Percentiles rank a stretch among this genome's conserved stretches.
Evolutionary conservation across 2,113 vertebrate species (phyloP).

Genomic region (Pituophis catenifer): DNA sequence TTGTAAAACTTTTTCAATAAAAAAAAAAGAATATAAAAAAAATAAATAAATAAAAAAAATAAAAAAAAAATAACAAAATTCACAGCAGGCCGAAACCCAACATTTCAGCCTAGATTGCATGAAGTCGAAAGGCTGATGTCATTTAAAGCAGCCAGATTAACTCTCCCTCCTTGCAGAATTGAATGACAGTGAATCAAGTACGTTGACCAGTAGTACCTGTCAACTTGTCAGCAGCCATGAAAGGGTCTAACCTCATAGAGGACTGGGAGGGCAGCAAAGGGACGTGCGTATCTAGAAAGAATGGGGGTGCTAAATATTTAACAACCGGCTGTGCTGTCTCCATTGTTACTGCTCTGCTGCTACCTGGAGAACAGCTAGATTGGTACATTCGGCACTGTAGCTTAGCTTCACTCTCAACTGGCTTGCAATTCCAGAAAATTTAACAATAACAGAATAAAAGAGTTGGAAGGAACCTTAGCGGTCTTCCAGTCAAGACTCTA

Average conservation of each 20-base stretch:
- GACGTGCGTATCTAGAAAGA: neutral
- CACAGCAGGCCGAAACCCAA: neutral
- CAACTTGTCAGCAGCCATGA: constrained; percentile 14
- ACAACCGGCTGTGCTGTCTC: neutral
- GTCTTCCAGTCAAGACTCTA: neutral
- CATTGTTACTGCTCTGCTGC: neutral
- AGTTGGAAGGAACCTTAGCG: neutral
- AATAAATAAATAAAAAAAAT: no score
- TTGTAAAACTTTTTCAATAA: no score
- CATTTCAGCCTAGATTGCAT: neutral
- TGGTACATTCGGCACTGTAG: neutral
- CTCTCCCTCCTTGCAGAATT: neutral
- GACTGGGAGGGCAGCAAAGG: neutral
- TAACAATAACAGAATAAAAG: neutral
- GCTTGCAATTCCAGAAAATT: neutral
- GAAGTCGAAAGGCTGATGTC: neutral
- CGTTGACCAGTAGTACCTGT: constrained; percentile 12
- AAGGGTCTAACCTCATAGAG: neutral
- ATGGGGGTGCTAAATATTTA: neutral
- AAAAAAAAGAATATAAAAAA: no score
- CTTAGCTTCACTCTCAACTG: neutral
- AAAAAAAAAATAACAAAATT: neutral
- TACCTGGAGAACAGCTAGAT: neutral
- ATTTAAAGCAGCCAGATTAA: fast-evolving
- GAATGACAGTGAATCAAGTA: neutral